These are phyloP conservation scores for Sander lucioperca DNA, from an alignment of 2,113 vertebrate genomes.

Conservation along the genomic window DNA sequence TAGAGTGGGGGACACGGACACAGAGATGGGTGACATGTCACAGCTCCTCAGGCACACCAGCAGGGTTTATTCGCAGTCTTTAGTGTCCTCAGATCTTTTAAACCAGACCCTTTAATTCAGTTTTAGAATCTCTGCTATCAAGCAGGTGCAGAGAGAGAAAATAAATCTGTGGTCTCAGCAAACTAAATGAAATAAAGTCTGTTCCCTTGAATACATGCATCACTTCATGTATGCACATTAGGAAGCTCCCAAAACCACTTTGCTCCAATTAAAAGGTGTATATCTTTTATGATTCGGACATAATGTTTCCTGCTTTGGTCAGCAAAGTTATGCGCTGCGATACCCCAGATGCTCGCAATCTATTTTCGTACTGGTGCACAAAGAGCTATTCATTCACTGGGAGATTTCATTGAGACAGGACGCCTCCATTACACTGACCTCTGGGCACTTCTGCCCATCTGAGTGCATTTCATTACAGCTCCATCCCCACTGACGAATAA, in stretches of 20 bases:
- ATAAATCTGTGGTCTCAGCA: neutral
- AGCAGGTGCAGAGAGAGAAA: constrained; percentile 1
- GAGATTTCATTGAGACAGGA: constrained; percentile 53
- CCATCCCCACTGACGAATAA: constrained; percentile 56
- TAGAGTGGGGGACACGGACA: neutral
- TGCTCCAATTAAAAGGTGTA: constrained; percentile 43
- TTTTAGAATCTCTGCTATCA: constrained; percentile 3
- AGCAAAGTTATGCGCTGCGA: constrained; percentile 32
- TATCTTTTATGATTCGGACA: constrained; percentile 45
- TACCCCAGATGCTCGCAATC: constrained; percentile 45
- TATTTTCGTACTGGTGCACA: constrained; percentile 34
- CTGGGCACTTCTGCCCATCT: constrained; percentile 57
- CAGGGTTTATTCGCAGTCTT: constrained; percentile 1
- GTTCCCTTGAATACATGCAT: constrained; percentile 11
- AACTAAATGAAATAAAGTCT: neutral
- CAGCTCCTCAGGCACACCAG: neutral
- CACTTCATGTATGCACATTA: constrained; percentile 12
- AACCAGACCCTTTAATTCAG: constrained; percentile 18
- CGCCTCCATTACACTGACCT: constrained; percentile 67
- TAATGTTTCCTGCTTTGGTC: constrained; percentile 56
- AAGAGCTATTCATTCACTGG: constrained; percentile 48
- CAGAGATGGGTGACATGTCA: neutral
- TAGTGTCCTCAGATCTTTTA: constrained; percentile 7
- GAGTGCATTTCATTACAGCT: constrained; percentile 73
- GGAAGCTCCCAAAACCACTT: constrained; percentile 37